Percentiles rank a stretch among this genome's conserved stretches.
Conservation (phyloP, 2,113 vertebrate genomes). For the Lethenteron camtschaticum region DNA sequence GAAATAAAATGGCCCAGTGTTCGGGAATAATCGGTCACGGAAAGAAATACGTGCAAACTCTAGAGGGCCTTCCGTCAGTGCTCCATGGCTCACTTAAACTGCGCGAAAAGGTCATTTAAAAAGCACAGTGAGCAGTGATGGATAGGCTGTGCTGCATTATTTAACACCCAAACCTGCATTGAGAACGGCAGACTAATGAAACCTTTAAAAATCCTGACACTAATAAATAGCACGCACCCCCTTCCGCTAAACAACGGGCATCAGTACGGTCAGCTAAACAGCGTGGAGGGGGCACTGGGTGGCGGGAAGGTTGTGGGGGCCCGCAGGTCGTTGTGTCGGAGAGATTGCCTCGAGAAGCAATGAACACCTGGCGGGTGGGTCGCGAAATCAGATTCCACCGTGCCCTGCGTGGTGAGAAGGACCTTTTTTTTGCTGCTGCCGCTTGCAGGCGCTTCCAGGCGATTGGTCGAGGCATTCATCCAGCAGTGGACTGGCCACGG, state of each 20-base stretch:
- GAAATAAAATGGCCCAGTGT: too few species aligned
- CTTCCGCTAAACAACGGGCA: slow-evolving; percentile 4
- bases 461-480: too few species aligned
- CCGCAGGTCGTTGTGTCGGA: too few species aligned
- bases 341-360: too few species aligned
- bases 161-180: slow-evolving; percentile 5
- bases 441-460: too few species aligned
- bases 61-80: slow-evolving; percentile 1
- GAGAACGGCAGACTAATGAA: slow-evolving; percentile 4
- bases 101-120: slow-evolving; percentile 5
- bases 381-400: too few species aligned
- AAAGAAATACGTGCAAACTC: background rate
- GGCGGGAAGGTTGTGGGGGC: too few species aligned
- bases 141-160: slow-evolving; percentile 3
- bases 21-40: background rate
- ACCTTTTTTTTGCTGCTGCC: too few species aligned
- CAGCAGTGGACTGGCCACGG: too few species aligned
- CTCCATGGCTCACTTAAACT: slow-evolving; percentile 5
- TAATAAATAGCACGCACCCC: slow-evolving; percentile 4
- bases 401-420: too few species aligned
- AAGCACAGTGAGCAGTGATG: slow-evolving; percentile 5
- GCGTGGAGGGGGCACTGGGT: background rate
- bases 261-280: background rate
- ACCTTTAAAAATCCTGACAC: slow-evolving; percentile 6
- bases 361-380: too few species aligned